Conservation (phyloP, 1,140 invertebrate genomes). For the Hylaeus volcanicus region DNA sequence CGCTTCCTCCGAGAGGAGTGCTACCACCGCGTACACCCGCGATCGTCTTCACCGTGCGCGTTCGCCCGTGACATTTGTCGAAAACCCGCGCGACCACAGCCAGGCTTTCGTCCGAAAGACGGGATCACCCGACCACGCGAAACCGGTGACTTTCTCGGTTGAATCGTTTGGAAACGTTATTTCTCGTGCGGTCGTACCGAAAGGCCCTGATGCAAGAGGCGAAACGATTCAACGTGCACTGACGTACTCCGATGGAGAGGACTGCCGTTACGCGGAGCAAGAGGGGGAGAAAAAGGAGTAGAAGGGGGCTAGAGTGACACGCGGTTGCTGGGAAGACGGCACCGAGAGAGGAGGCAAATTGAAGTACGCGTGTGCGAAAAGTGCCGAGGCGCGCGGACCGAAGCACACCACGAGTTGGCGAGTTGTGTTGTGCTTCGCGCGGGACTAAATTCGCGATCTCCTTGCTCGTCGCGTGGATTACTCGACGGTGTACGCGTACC, state of each 20-base stretch:
- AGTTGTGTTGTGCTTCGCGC: slow-evolving; percentile 30
- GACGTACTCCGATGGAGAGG: slow-evolving; percentile 13
- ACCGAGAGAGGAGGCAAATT: slow-evolving; percentile 7
- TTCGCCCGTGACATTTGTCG: not conserved
- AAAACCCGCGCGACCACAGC: no score
- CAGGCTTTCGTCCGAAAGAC: not conserved
- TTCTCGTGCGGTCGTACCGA: not conserved
- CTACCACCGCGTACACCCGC: not conserved
- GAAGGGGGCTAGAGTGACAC: slow-evolving; percentile 17
- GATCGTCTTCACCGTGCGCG: not conserved
- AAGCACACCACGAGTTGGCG: not conserved
- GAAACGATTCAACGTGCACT: not conserved
- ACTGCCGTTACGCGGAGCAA: not conserved
- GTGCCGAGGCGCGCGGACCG: not conserved
- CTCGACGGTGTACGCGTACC: no score
- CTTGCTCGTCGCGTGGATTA: not conserved
- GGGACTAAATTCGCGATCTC: not conserved
- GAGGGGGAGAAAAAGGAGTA: slow-evolving; percentile 1
- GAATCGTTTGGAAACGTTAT: not conserved
- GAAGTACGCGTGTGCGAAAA: slow-evolving; percentile 41
- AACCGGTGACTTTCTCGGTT: not conserved
- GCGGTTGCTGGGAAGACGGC: not conserved
- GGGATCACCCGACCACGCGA: no score
- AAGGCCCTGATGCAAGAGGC: not conserved
- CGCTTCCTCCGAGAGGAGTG: not conserved